These are phyloP conservation scores for Drosophila paranaensis DNA, from an alignment of 2,888 invertebrate genomes.

Conservation along the genomic window DNA sequence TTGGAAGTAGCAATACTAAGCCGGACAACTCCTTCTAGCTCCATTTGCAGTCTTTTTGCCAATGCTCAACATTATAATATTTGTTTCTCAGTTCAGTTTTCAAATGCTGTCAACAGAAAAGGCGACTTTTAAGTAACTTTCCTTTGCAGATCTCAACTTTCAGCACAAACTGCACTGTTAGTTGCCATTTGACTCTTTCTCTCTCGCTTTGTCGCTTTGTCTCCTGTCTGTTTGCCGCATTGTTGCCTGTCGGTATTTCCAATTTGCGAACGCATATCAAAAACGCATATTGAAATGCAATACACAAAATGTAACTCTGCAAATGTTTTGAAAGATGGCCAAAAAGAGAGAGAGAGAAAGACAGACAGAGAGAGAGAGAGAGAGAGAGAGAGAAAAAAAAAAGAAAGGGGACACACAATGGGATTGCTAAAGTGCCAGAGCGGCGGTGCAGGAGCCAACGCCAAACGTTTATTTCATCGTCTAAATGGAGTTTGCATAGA, in stretches of 20 bases:
- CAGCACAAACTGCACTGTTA: not conserved
- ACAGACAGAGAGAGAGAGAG: conserved; percentile 10
- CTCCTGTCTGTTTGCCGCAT: conserved; percentile 23
- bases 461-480: conserved; percentile 74
- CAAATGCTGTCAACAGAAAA: not conserved
- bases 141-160: conserved; percentile 11
- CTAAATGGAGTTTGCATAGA: conserved; percentile 66
- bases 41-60: not conserved
- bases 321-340: conserved; percentile 71
- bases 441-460: conserved; percentile 20
- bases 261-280: conserved; percentile 54
- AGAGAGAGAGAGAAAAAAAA: not conserved
- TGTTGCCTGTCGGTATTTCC: conserved; percentile 39
- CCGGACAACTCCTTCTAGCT: not conserved
- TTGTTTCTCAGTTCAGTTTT: not conserved
- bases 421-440: conserved; percentile 5
- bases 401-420: conserved; percentile 12
- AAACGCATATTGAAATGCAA: conserved; percentile 68
- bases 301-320: conserved; percentile 71
- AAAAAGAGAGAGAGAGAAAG: conserved; percentile 33
- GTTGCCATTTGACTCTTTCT: not conserved
- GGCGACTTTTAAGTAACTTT: conserved; percentile 18
- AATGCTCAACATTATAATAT: not conserved
- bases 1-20: too few relatives aligned
- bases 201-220: not conserved